Evolutionary conservation across 1,140 invertebrate genomes (phyloP), one percentile per base, ranked within the genome.

Genomic region (Diprion similis): DNA sequence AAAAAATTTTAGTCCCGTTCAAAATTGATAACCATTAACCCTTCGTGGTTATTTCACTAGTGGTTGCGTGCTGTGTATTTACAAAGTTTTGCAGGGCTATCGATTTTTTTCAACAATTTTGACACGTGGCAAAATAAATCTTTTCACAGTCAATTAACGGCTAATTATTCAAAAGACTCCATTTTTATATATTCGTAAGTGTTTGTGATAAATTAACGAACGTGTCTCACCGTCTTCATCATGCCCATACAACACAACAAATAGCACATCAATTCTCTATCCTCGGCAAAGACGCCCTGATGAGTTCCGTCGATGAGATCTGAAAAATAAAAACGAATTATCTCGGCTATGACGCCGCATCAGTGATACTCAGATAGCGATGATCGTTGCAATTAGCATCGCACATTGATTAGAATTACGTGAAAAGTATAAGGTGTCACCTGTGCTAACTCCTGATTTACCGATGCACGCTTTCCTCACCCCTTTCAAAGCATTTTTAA

Each of bases 191-290:
- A 51, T 69, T 18, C 19, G 24, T 37, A 1, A 37, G 24, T 37
- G 24, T 1, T 37, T 37, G 24, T 68, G 9, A 66, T 51, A 10
- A 19, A 1, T 72, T 10, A 48, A 71, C 24, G 24, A 37, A 66
- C 51, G 18, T 15, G 65, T 75, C 77, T 79, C 46, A 74, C 78
- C 46, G 76, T 45, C 75, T 77, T 75, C 69, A 78, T 66, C 73
- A 78, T 72, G 46, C 46, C 17, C 70, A 80, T 69, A 10, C 75
- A 46, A 45, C 79, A 80, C 66, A 72, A 75, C 13, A 46, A 15
- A 67, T 78, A 80, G 68, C 79, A 80, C 72, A 71, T 74, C 10
- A 80, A 65, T 13, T 74, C 71, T 64, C 24, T 13, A 45, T 80
- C 79, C 2, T 73, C 68, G 0, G 79, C 73, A 75, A 78, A 80